Conservation (phyloP, 2,113 vertebrate genomes). For the Poecile atricapillus region DNA sequence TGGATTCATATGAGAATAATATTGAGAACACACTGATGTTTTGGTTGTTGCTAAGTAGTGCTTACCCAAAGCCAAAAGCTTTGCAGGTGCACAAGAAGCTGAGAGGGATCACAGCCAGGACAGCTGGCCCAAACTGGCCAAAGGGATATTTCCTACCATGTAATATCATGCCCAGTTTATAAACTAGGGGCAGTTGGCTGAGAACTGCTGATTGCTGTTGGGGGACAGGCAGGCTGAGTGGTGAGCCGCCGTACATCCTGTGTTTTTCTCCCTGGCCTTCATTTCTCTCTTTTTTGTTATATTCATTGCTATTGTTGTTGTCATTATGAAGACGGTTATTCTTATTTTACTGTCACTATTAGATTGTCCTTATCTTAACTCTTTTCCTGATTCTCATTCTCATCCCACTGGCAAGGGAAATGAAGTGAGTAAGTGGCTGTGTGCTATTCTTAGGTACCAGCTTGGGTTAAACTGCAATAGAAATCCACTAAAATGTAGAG, state of each 20-base stretch:
- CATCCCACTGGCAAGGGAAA: neutral
- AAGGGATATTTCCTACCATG: neutral
- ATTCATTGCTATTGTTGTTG: neutral
- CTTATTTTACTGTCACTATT: neutral
- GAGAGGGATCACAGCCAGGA: neutral
- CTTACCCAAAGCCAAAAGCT: neutral
- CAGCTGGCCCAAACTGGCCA: neutral
- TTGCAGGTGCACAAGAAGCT: neutral
- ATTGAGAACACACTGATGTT: neutral
- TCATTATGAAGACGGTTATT: neutral
- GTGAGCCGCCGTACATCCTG: neutral
- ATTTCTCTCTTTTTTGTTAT: neutral
- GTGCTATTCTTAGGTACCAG: neutral
- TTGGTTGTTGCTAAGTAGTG: neutral
- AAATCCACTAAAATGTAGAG: neutral
- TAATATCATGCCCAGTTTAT: neutral
- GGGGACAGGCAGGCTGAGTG: neutral
- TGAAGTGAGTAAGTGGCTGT: neutral
- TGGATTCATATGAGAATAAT: neutral
- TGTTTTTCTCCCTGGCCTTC: neutral
- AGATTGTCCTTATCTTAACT: neutral
- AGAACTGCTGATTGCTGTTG: neutral
- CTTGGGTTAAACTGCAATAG: neutral
- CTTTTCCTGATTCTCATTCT: neutral
- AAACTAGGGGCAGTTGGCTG: neutral